These are phyloP conservation scores for Ditylenchus dipsaci DNA, from an alignment of 1,140 invertebrate genomes.

Conservation along the genomic window DNA sequence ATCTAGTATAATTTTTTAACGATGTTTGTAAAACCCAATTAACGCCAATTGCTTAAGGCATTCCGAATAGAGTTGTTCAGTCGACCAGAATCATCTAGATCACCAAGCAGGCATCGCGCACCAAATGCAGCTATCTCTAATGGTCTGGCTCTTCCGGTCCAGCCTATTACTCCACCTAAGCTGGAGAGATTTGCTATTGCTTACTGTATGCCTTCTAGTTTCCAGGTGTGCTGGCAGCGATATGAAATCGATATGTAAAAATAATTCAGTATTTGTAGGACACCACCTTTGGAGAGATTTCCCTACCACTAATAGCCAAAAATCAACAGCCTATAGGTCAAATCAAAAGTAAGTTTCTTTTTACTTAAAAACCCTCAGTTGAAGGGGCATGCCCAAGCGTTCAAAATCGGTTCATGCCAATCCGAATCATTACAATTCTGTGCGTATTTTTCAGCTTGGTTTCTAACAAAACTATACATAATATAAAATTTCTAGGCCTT, in stretches of 20 bases:
- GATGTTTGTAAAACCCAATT: neutral
- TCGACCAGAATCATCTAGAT: neutral
- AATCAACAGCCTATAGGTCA: conserved; percentile 51
- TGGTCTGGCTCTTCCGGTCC: neutral
- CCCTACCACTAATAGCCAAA: conserved; percentile 47
- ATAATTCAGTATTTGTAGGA: too few species aligned
- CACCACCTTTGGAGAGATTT: conserved; percentile 45
- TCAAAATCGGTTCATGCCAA: too few species aligned
- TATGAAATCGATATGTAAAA: too few species aligned
- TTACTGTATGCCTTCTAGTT: conserved; percentile 42
- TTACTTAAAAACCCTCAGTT: too few species aligned
- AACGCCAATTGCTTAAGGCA: conserved; percentile 30
- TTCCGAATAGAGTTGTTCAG: conserved; percentile 53
- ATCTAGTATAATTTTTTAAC: conserved; percentile 33
- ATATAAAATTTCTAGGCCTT: too few species aligned
- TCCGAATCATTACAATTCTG: too few species aligned
- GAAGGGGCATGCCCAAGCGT: too few species aligned
- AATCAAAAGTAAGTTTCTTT: conserved; percentile 29
- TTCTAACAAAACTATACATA: too few species aligned
- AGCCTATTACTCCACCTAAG: neutral
- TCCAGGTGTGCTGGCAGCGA: too few species aligned
- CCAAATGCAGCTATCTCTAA: neutral
- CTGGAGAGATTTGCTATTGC: conserved; percentile 6
- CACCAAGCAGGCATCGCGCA: neutral
- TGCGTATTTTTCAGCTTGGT: too few species aligned